These are phyloP conservation scores for Stigmatopora nigra DNA, from an alignment of 2,113 vertebrate species.

Conservation along the genomic window DNA sequence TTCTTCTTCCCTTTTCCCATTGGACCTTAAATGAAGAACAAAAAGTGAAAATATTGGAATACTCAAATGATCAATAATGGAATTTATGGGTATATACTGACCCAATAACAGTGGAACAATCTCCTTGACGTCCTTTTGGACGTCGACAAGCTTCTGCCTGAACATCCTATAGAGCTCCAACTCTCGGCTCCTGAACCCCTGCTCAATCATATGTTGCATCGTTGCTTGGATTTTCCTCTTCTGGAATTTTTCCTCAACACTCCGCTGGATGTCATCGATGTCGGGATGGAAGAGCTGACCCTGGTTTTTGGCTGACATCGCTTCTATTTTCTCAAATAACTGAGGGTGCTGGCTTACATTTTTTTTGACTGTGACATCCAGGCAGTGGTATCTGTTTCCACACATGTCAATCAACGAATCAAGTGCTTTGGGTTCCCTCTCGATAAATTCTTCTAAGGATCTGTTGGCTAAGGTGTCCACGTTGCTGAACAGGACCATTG, in stretches of 20 bases:
- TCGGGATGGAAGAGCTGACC: slow-evolving; percentile 26
- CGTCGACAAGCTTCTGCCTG: slow-evolving; percentile 12
- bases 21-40: slow-evolving; percentile 8
- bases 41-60: not conserved
- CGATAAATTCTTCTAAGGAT: slow-evolving; percentile 47
- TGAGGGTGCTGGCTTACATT: slow-evolving; percentile 28
- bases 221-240: slow-evolving; percentile 20
- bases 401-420: slow-evolving; percentile 46
- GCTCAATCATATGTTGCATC: slow-evolving; percentile 8
- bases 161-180: slow-evolving; percentile 21
- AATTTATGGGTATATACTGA: slow-evolving; percentile 22
- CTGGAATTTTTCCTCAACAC: slow-evolving; percentile 19
- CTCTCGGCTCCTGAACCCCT: slow-evolving; percentile 26
- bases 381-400: slow-evolving; percentile 44
- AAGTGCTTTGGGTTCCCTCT: slow-evolving; percentile 23
- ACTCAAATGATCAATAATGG: not conserved
- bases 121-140: slow-evolving; percentile 16
- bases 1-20: slow-evolving; percentile 11
- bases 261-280: slow-evolving; percentile 4
- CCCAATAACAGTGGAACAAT: slow-evolving; percentile 4
- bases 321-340: slow-evolving; percentile 51
- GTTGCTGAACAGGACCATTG: slow-evolving; percentile 44
- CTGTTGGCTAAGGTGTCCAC: slow-evolving; percentile 29
- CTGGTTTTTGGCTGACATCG: slow-evolving; percentile 35
- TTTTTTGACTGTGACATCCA: slow-evolving; percentile 31